These are phyloP conservation scores for Stegodyphus dumicola DNA, from an alignment of 1,140 invertebrate species.

Conservation along the genomic window DNA sequence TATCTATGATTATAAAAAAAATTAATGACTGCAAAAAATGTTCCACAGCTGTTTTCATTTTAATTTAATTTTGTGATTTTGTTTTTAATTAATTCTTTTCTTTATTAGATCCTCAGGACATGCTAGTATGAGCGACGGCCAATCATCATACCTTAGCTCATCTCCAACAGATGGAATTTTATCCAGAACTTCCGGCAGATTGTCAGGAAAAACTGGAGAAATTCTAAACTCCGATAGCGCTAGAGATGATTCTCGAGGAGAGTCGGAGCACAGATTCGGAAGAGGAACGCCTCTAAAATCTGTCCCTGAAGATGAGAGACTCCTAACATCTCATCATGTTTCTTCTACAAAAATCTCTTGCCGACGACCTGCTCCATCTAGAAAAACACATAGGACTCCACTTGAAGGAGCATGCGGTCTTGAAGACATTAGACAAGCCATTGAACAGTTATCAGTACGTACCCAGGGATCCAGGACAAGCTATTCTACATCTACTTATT, in stretches of 20 bases:
- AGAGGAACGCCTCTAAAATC: conserved; percentile 67
- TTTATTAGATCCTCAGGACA: conserved; percentile 79
- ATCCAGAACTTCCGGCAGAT: conserved; percentile 67
- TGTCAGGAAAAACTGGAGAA: conserved; percentile 22
- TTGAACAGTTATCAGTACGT: conserved; percentile 86
- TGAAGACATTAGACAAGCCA: conserved; percentile 88
- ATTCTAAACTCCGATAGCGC: background rate
- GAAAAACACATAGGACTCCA: conserved; percentile 50
- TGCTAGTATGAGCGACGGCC: conserved; percentile 88
- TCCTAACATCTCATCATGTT: conserved; percentile 13
- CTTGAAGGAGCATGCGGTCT: conserved; percentile 77
- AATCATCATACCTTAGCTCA: conserved; percentile 65
- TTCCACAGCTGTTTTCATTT: too few species aligned
- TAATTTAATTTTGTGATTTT: too few species aligned
- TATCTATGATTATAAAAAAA: too few species aligned
- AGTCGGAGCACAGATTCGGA: conserved; percentile 45
- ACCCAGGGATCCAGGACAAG: conserved; percentile 75
- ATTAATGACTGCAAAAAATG: too few species aligned
- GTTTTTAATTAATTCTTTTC: background rate
- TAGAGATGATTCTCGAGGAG: conserved; percentile 2
- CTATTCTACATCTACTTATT: conserved; percentile 80
- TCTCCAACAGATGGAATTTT: conserved; percentile 68
- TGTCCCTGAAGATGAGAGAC: conserved; percentile 78
- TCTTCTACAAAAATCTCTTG: conserved; percentile 26
- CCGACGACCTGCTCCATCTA: conserved; percentile 7